Evolutionary conservation across 53 echinoderm and acorn worm genomes (phyloP).

Genomic region (Stichopus horrens): DNA sequence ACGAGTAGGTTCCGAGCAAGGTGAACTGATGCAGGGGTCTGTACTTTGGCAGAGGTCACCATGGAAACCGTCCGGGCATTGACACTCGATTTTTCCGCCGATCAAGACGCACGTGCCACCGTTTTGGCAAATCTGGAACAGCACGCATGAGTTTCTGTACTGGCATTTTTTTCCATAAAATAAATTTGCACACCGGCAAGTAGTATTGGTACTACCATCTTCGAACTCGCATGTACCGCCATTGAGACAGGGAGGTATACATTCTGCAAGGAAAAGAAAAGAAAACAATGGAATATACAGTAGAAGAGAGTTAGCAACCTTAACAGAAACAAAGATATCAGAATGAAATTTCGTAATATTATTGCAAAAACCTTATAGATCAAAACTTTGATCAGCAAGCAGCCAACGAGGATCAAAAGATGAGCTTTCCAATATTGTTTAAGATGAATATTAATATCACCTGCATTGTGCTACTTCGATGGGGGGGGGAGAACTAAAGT

Average conservation of each 20-base stretch:
- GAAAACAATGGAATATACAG: no score
- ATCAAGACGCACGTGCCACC: constrained; percentile 65
- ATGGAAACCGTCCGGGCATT: constrained; percentile 56
- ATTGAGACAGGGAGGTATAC: constrained; percentile 50
- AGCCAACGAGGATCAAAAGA: no score
- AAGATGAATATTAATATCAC: no score
- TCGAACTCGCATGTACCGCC: constrained; percentile 56
- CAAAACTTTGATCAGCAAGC: no score
- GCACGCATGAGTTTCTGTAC: constrained; percentile 56
- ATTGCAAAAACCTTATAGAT: no score
- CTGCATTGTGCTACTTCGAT: no score
- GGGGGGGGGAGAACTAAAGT: no score
- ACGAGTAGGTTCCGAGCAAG: constrained; percentile 54
- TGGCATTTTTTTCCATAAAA: constrained; percentile 67
- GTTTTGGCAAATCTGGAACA: constrained; percentile 50
- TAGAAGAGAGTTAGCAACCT: no score
- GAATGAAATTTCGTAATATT: no score
- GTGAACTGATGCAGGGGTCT: constrained; percentile 61
- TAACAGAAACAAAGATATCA: no score
- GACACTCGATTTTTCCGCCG: constrained; percentile 50
- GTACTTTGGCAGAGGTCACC: constrained; percentile 54
- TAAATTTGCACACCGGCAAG: constrained; percentile 52
- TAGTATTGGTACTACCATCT: neutral
- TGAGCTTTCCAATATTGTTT: no score
- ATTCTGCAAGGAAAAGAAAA: constrained; percentile 43